These are phyloP conservation scores for Cyrtodaria siliqua DNA, from an alignment of 2,888 invertebrate genomes.

Conservation along the genomic window DNA sequence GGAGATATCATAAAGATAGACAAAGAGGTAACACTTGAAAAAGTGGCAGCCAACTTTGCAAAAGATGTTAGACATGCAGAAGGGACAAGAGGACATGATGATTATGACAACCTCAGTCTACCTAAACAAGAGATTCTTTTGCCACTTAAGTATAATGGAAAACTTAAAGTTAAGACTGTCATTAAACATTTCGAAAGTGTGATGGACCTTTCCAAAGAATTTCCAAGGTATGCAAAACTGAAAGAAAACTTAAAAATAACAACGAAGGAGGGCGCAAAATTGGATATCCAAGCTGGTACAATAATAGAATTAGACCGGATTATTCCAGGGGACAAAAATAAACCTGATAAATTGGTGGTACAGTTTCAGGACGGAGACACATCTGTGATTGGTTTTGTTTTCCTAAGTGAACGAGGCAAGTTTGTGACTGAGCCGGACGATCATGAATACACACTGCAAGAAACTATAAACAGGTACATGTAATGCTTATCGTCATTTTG, in stretches of 20 bases:
- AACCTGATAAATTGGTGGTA: neutral
- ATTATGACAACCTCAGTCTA: no score
- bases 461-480: neutral
- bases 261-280: neutral
- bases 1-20: constrained; percentile 51
- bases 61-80: neutral
- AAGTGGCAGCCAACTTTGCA: constrained; percentile 48
- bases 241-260: neutral
- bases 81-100: neutral
- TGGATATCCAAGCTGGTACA: neutral
- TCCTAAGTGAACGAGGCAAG: neutral
- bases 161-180: constrained; percentile 11
- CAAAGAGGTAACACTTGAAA: constrained; percentile 26
- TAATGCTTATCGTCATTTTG: no score
- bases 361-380: neutral
- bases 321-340: constrained; percentile 3
- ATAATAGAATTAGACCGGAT: constrained; percentile 8
- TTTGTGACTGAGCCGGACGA: neutral
- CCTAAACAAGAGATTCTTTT: constrained; percentile 15
- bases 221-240: constrained; percentile 14
- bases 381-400: neutral
- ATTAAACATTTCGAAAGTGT: neutral
- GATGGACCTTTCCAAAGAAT: neutral
- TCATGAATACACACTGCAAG: constrained; percentile 3
- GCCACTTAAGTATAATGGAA: constrained; percentile 19